Percentiles rank a stretch among this genome's conserved stretches.
phyloP scores from a whole-genome alignment of 2,797 vertebrate species.

The Malurus leucopterus region DNA sequence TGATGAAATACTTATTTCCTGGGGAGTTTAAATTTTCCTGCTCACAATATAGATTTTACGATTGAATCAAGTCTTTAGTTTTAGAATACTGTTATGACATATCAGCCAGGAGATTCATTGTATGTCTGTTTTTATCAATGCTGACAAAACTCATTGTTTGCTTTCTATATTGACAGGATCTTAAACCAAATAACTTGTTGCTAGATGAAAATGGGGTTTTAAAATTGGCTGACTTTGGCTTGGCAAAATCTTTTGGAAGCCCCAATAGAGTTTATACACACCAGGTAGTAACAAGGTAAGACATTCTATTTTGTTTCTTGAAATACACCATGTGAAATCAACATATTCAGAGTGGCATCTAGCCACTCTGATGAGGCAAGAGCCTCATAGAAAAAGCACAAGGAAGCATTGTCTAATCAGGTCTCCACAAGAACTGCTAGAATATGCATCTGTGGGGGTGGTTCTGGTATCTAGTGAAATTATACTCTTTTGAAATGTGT shows the following conservation, averaged over 20 bases:
- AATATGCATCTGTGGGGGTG: not conserved
- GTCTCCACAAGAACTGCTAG: not conserved
- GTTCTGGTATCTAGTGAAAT: not conserved
- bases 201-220: conserved; percentile 91
- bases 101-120: not conserved
- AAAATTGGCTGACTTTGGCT: conserved; percentile 95
- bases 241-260: conserved; percentile 96
- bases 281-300: conserved; percentile 95
- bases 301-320: not conserved
- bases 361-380: not conserved
- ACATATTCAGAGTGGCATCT: not conserved
- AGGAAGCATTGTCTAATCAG: not conserved
- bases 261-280: conserved; percentile 95
- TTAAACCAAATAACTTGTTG: conserved; percentile 96
- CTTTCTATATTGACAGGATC: conserved; percentile 77
- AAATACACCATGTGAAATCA: not conserved
- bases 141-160: not conserved
- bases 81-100: not conserved
- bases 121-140: not conserved
- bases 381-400: not conserved
- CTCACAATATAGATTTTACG: not conserved
- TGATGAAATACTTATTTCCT: not conserved
- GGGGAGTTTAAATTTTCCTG: rapidly evolving
- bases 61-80: not conserved
- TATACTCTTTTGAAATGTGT: not conserved